Percentiles rank a stretch among this genome's conserved stretches.
Evolutionary conservation across 2,888 invertebrate genomes (phyloP).

Genomic region (Brenthis hecate): DNA sequence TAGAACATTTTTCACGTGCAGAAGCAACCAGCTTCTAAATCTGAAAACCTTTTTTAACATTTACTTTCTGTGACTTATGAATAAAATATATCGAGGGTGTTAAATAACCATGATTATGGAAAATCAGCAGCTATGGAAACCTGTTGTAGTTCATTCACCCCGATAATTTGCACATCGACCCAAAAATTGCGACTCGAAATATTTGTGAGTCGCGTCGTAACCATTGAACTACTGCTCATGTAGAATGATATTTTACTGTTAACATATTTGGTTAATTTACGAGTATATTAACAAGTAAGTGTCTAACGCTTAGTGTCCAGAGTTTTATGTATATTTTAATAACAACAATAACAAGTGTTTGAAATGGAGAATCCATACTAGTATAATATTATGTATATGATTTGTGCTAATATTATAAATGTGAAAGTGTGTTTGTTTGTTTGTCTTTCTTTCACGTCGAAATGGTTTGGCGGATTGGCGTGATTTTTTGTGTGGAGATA

Average conservation of each 20-base stretch:
- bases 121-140: slow-evolving; percentile 18
- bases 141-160: slow-evolving; percentile 26
- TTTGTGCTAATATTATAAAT: no score
- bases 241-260: not conserved
- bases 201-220: not conserved
- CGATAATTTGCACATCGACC: slow-evolving; percentile 22
- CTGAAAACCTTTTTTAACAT: not conserved
- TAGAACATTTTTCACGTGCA: no score
- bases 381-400: no score
- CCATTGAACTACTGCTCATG: slow-evolving; percentile 2
- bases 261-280: not conserved
- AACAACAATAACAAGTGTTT: no score
- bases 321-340: no score
- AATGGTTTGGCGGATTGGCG: no score
- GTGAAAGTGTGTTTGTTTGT: no score
- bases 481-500: no score
- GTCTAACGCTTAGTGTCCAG: no score
- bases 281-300: no score
- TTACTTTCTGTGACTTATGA: not conserved
- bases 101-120: slow-evolving; percentile 16
- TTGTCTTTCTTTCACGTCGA: no score
- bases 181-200: slow-evolving; percentile 16
- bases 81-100: not conserved
- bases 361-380: no score
- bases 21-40: not conserved